Base-by-base conservation (phyloP, 2,113 vertebrate genomes). In the Chaetura pelagica region DNA sequence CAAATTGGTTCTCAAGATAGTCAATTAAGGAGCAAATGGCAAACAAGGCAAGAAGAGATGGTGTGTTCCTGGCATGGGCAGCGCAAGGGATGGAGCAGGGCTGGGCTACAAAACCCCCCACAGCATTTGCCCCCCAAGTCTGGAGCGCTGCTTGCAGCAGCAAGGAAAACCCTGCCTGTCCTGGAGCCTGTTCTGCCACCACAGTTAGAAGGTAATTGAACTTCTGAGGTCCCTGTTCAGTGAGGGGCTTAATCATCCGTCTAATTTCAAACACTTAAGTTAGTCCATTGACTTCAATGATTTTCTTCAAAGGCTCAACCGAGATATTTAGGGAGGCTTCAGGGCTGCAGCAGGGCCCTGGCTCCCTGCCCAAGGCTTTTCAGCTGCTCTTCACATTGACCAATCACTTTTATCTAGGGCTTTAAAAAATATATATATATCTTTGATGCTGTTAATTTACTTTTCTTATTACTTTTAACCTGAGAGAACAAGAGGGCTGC, bases 281-380 rank as follows among this genome's bases (percentile, higher is more conserved):
- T 24, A 93, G 82, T 32, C 93, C 72, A 71, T 66, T 74, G 95
- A 91, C 92, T 97, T 93, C 93, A 96, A 74, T 64, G 85, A 76
- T 77, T 95, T 88, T 80, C 96, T 95, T 96, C 90, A 96, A 94
- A 96, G 94, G 72, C 66, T 18, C 48, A 88, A 15, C 63, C 52
- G 72, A 46, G 84, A 62, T 69, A 80, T 88, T 90, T 63, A 68
- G 69, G 69, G 88, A 44, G 78, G 44, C 81, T 48, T 48, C 46
- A 48, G 46, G 46, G 58, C 69, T 80, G 87, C 68, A 93, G 59
- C 72, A 16, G 79, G 79, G 34, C 77, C 82, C 79, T 89, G 89
- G 90, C 86, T 75, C 69, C 48, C 62, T 78, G 95, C 90, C 93
- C 84, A 71, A 34, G 55, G 6, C 79, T 66, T 76, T 58, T 72